Conservation (phyloP, 53 echinoderm and acorn worm species). For the Paracentrotus lividus region DNA sequence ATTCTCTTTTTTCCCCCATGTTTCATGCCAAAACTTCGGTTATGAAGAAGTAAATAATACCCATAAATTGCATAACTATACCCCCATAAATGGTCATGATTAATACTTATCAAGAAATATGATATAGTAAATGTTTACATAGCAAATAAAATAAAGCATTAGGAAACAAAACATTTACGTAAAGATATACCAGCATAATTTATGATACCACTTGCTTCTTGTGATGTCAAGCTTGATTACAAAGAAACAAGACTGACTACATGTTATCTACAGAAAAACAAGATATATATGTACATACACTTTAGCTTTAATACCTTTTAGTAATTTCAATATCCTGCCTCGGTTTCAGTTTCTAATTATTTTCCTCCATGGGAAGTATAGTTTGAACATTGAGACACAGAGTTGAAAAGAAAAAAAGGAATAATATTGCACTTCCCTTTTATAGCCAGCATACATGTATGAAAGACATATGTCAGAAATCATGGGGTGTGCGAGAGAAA, state of each 20-base stretch:
- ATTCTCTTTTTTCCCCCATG: not conserved
- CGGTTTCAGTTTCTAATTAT: constrained; percentile 71
- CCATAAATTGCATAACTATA: constrained; percentile 44
- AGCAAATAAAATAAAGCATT: not conserved
- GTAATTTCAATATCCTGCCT: constrained; percentile 71
- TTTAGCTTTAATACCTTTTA: constrained; percentile 55
- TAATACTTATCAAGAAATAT: constrained; percentile 32
- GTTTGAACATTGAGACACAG: constrained; percentile 33
- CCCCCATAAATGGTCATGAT: constrained; percentile 27
- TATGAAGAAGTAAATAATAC: not conserved
- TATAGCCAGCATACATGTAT: constrained; percentile 53
- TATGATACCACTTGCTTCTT: not conserved
- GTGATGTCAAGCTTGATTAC: not conserved
- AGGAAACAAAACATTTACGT: not conserved
- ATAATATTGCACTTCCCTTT: constrained; percentile 69
- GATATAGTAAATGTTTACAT: constrained; percentile 29
- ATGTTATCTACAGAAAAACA: constrained; percentile 36
- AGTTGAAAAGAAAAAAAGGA: constrained; percentile 57
- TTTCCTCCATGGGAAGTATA: constrained; percentile 44
- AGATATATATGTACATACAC: constrained; percentile 39
- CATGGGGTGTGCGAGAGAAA: constrained; percentile 72
- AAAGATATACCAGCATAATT: constrained; percentile 41
- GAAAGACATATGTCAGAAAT: constrained; percentile 71
- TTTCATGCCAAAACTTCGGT: not conserved
- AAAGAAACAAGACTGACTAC: constrained; percentile 24